phyloP scores from a whole-genome alignment of 1,140 invertebrate species.

The Macrocentrus cingulum region DNA sequence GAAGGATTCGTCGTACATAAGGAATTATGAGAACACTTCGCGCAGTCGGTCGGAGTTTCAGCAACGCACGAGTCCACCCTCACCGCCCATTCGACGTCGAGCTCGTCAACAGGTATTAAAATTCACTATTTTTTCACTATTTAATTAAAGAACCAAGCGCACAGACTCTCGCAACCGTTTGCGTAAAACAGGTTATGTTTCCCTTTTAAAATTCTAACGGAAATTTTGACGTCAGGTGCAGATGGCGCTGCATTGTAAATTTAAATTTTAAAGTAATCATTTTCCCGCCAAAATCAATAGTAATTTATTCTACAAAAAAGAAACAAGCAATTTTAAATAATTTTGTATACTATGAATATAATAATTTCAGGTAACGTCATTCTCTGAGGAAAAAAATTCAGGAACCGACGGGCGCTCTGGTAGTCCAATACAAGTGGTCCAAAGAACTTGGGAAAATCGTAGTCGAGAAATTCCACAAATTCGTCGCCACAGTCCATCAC shows the following conservation, averaged over 20 bases:
- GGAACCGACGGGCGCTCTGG: conserved; percentile 26
- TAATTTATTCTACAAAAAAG: no score
- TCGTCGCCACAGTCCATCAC: conserved; percentile 64
- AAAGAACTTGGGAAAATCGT: conserved; percentile 51
- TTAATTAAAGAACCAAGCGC: no score
- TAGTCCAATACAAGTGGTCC: conserved; percentile 41
- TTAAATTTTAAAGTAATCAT: no score
- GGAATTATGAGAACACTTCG: conserved; percentile 37
- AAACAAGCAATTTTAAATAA: no score
- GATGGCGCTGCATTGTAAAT: no score
- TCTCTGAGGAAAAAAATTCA: conserved; percentile 33
- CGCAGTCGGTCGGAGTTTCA: conserved; percentile 46
- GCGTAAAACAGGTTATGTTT: no score
- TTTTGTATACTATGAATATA: no score
- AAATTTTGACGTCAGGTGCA: no score
- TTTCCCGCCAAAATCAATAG: no score
- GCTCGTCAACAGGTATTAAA: conserved; percentile 36
- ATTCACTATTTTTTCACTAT: no score
- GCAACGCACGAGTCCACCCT: conserved; percentile 54
- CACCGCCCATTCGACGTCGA: conserved; percentile 55
- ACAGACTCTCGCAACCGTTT: no score
- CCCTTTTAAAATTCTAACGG: no score
- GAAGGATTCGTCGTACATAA: conserved; percentile 39
- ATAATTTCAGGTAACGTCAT: conserved; percentile 30
- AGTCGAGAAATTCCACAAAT: conserved; percentile 35